Percentiles rank a stretch among this genome's conserved stretches.
These are phyloP conservation scores for Saccostrea cuccullata DNA, from an alignment of 1,140 invertebrate genomes.

Conservation along the genomic window DNA sequence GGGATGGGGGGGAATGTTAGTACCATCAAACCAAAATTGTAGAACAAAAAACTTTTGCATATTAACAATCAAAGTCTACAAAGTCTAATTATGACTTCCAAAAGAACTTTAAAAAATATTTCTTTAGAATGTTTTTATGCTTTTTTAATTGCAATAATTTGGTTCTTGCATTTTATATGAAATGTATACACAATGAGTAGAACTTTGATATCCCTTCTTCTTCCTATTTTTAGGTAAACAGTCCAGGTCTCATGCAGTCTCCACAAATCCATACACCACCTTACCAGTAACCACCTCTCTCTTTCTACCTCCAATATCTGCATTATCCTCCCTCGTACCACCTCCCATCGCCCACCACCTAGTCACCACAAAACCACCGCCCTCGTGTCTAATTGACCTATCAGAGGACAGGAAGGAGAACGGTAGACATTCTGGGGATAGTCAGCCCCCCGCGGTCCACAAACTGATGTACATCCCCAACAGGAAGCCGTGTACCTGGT, in stretches of 20 bases:
- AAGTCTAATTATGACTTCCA: too few relatives aligned
- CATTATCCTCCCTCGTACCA: background rate
- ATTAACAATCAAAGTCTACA: too few relatives aligned
- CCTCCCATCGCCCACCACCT: background rate
- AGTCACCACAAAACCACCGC: background rate
- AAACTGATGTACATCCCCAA: constrained; percentile 31
- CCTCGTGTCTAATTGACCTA: background rate
- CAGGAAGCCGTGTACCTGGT: constrained; percentile 39
- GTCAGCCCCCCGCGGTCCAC: background rate
- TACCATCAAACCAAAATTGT: too few relatives aligned
- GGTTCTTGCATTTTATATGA: too few relatives aligned
- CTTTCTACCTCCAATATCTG: background rate
- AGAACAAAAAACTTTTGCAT: too few relatives aligned
- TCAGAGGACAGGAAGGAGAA: background rate
- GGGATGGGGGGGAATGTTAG: too few relatives aligned
- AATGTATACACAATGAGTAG: too few relatives aligned
- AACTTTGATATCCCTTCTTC: too few relatives aligned
- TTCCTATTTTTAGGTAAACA: background rate
- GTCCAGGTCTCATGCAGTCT: background rate
- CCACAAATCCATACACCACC: background rate
- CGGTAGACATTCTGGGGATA: background rate
- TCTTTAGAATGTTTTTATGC: too few relatives aligned
- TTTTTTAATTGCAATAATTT: too few relatives aligned
- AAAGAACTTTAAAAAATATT: too few relatives aligned
- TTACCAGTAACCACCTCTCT: background rate